A percentile compares a stretch with the other conserved stretches of the same genome.
These are phyloP conservation scores for Nemopilema nomurai DNA, from an alignment of 30 jellyfish, hydroid and myxozoan genomes.

Conservation along the genomic window DNA sequence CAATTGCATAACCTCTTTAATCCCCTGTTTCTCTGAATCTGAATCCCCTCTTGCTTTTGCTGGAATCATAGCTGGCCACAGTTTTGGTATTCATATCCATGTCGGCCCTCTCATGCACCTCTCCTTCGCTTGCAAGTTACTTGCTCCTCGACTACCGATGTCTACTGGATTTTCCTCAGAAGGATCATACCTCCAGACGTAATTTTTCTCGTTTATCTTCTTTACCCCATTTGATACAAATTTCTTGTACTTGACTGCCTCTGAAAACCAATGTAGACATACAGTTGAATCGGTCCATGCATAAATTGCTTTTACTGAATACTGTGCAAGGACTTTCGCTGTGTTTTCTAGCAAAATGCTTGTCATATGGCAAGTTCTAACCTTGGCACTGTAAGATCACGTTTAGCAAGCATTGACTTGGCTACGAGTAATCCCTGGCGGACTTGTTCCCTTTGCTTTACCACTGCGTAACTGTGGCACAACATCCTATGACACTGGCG, in stretches of 20 bases:
- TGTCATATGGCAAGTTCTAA: conserved; percentile 81
- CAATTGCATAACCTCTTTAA: too few relatives aligned
- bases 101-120: conserved; percentile 48
- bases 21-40: too few relatives aligned
- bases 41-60: too few relatives aligned
- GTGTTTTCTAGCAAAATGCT: conserved; percentile 55
- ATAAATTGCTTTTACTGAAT: not conserved
- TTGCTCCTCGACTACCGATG: conserved; percentile 46
- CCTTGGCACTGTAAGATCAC: conserved; percentile 67
- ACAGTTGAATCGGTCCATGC: conserved; percentile 74
- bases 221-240: conserved; percentile 68
- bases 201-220: conserved; percentile 38
- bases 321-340: conserved; percentile 26
- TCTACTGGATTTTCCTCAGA: conserved; percentile 52
- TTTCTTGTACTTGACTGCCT: conserved; percentile 54
- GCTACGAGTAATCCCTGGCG: too few relatives aligned
- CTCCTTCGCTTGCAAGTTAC: not conserved
- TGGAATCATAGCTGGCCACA: too few relatives aligned
- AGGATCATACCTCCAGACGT: conserved; percentile 63
- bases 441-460: too few relatives aligned
- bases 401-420: conserved; percentile 61
- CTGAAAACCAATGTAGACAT: conserved; percentile 68
- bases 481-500: conserved; percentile 71
- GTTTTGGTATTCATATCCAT: too few relatives aligned
- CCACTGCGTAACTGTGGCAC: conserved; percentile 68